Conservation (phyloP, 2,113 vertebrate genomes). For the Saccopteryx bilineata region DNA sequence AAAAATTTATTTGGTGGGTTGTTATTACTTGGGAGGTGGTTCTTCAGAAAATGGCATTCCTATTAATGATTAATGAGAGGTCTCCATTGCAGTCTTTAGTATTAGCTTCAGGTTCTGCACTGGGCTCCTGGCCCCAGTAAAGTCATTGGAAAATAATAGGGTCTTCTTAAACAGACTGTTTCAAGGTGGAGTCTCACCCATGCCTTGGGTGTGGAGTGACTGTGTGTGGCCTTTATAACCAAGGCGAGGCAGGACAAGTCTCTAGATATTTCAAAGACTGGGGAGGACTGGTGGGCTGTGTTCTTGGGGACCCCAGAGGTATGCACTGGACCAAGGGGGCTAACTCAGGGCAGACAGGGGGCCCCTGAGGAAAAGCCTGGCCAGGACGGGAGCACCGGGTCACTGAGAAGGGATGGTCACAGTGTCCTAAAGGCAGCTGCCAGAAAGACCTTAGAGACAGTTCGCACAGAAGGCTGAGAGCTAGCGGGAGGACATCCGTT, state of each 20-base stretch:
- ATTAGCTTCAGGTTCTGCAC: not conserved
- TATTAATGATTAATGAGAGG: not conserved
- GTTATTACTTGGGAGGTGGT: not conserved
- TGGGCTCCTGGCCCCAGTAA: not conserved
- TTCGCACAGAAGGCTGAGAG: not conserved
- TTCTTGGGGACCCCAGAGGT: not conserved
- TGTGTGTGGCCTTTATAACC: not conserved
- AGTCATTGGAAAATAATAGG: not conserved
- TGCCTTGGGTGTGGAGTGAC: not conserved
- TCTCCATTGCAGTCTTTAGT: not conserved
- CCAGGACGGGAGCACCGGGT: fast-evolving
- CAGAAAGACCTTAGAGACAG: not conserved
- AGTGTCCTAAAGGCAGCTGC: not conserved
- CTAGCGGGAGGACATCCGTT: not conserved
- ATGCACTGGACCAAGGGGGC: not conserved
- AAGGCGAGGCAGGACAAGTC: not conserved
- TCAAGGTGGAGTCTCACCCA: not conserved
- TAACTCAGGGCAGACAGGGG: not conserved
- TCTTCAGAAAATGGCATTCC: not conserved
- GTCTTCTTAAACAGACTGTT: not conserved
- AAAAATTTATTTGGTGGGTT: not conserved
- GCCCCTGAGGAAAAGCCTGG: not conserved
- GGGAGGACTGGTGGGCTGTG: not conserved
- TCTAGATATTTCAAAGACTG: not conserved
- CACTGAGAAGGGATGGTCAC: not conserved